Evolutionary conservation across 2,113 vertebrate species (phyloP), one percentile per base, ranked within the genome.

Genomic region (Suncus etruscus): DNA sequence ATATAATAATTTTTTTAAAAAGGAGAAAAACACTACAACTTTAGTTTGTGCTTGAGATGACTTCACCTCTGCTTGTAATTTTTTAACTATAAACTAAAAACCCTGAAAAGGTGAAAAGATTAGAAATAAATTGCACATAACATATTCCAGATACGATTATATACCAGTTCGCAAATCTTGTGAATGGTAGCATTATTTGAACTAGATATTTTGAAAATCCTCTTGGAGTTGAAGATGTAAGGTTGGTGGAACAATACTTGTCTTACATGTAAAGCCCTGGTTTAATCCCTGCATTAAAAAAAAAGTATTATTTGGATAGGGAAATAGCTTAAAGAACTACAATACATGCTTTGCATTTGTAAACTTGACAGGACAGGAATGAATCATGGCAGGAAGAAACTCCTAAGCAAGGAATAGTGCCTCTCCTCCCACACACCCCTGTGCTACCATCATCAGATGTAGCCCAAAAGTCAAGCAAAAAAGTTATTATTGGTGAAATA

Each of bases 11-110:
- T 20, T 22, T 61, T 61, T 61, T 11, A 14, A 4, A 65, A 69
- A 68, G 6, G 15, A 8, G 32, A 31, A 7, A 31, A 78, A 27
- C 86, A 85, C 12, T 22, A 84, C 4, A 25, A 54, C 18, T 86
- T 22, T 45, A 51, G 91, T 92, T 16, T 85, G 66, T 72, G 96
- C 91, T 24, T 83, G 91, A 82, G 0, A 95, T 78, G 65, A 54
- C 87, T 95, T 92, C 0, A 2, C 22, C 84, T 96, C 61, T 81
- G 88, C 91, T 70, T 95, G 81, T 65, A 74, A 94, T 78, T 45
- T 93, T 32, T 94, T 68, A 76, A 78, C 39, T 39, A 39, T 39
- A 39, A 39, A 39, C 39, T 39, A 39, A 39, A 39, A 93, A 31
- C 15, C 65, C 76, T 80, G 45, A 76, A 96, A 95, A 93, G 31